Evolutionary conservation across 2,113 vertebrate genomes (phyloP).

Genomic region (Rhabdomys dilectus): DNA sequence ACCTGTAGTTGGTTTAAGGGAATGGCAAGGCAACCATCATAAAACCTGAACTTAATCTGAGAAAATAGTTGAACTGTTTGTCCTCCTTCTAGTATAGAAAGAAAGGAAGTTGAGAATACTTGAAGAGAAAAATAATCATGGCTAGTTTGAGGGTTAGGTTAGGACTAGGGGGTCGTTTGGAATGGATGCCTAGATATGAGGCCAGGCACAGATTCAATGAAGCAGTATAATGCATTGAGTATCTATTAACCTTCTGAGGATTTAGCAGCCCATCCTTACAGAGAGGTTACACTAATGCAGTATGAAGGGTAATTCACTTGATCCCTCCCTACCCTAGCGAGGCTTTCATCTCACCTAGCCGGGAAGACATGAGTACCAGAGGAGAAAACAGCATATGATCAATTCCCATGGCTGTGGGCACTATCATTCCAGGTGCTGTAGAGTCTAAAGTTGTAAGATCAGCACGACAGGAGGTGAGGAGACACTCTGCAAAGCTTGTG

Average conservation of each 20-base stretch:
- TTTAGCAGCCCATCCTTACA: neutral
- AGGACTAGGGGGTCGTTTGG: neutral
- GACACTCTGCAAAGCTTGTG: neutral
- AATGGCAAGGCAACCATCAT: neutral
- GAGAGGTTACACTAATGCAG: neutral
- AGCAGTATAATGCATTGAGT: neutral
- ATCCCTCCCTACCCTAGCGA: neutral
- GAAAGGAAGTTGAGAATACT: conserved; percentile 1
- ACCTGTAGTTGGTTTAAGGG: conserved; percentile 20
- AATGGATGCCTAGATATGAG: neutral
- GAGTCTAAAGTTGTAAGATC: neutral
- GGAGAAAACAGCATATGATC: neutral
- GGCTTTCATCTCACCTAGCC: neutral
- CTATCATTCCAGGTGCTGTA: too few species aligned
- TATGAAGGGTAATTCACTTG: neutral
- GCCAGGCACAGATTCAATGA: accelerated
- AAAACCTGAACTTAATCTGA: neutral
- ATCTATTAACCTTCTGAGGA: neutral
- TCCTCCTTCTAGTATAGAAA: neutral
- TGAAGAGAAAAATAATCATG: neutral
- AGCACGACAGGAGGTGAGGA: neutral
- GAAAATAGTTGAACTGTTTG: neutral
- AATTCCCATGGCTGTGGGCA: neutral
- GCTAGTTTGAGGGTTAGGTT: neutral
- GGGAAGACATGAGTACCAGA: neutral